phyloP scores from a whole-genome alignment of 1,140 invertebrate species.

The Tetraneura akinire region DNA sequence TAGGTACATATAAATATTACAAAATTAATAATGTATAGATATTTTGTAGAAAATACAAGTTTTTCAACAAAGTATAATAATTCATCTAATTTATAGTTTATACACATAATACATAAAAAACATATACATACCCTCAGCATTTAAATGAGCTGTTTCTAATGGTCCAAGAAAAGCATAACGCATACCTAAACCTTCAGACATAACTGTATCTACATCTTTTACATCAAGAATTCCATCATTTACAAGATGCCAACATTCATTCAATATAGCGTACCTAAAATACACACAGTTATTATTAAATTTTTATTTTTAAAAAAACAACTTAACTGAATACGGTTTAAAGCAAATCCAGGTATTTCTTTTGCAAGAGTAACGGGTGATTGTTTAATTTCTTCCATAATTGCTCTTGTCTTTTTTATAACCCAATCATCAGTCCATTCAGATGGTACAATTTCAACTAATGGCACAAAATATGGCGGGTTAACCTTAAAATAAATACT shows the following conservation, averaged over 20 bases:
- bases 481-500: conserved; percentile 69
- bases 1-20: not conserved
- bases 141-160: conserved; percentile 91
- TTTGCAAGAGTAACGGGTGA: conserved; percentile 80
- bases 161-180: conserved; percentile 93
- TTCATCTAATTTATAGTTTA: no score
- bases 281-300: not conserved
- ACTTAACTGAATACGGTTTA: conserved; percentile 83
- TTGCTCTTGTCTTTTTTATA: conserved; percentile 65
- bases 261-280: conserved; percentile 83
- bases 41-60: no score
- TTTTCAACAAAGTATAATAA: not conserved
- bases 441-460: conserved; percentile 92
- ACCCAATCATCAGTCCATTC: conserved; percentile 82
- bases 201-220: conserved; percentile 88
- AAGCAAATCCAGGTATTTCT: conserved; percentile 89
- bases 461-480: conserved; percentile 91
- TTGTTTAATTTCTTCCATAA: conserved; percentile 89
- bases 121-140: conserved; percentile 78
- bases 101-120: not conserved
- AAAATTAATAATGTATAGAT: not conserved
- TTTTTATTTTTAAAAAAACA: not conserved
- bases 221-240: conserved; percentile 81
- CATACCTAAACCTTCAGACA: conserved; percentile 91
- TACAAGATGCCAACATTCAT: conserved; percentile 89